phyloP scores from a whole-genome alignment of 2,113 vertebrate genomes.

The Romanogobio albipinnatus region DNA sequence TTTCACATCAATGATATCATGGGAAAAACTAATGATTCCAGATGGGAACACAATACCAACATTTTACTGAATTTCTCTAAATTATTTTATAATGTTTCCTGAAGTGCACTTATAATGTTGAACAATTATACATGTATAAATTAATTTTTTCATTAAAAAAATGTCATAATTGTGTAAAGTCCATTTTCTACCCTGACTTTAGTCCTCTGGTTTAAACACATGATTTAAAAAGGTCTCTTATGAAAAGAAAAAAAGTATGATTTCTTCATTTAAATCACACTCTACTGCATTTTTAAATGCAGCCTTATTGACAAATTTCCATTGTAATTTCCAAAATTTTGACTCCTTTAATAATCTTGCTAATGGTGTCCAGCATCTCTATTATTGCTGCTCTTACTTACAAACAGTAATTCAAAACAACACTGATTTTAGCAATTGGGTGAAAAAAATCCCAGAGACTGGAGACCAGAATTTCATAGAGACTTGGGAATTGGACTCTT shows the following conservation, averaged over 20 bases:
- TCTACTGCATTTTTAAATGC: background rate
- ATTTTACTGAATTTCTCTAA: too few relatives aligned
- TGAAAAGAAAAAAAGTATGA: too few relatives aligned
- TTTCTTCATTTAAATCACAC: too few relatives aligned
- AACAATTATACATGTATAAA: too few relatives aligned
- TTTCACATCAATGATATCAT: background rate
- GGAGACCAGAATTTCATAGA: background rate
- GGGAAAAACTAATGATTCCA: background rate
- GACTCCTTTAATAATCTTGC: background rate
- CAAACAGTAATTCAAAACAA: background rate
- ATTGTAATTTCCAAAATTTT: background rate
- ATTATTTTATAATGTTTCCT: background rate
- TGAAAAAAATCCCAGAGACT: background rate
- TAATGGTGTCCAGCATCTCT: background rate
- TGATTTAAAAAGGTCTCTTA: too few relatives aligned
- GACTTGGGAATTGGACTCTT: conserved; percentile 24
- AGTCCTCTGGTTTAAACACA: too few relatives aligned
- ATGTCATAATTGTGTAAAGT: background rate
- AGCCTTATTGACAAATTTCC: background rate
- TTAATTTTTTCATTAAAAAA: too few relatives aligned
- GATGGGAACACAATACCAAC: background rate
- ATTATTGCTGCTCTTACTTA: background rate
- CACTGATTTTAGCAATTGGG: too few relatives aligned
- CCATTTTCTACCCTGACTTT: background rate
- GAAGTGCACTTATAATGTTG: background rate